A percentile compares a stretch with the other conserved stretches of the same genome.
phyloP scores from a whole-genome alignment of 2,888 invertebrate species.

The Drosophila paranaensis region DNA sequence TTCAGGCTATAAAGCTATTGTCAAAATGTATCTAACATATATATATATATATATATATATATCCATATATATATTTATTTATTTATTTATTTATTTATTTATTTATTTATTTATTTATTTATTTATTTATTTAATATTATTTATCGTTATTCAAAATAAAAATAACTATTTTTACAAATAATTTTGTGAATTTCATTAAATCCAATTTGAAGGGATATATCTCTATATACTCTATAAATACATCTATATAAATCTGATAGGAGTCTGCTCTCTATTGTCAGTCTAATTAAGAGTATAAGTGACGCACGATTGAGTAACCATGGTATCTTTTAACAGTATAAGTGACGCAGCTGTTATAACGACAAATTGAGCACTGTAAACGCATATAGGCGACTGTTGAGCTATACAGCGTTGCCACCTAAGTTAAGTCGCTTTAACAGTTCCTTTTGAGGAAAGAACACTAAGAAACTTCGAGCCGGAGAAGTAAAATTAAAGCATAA shows the following conservation, averaged over 20 bases:
- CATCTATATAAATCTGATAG: too few relatives aligned
- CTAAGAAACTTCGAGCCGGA: constrained; percentile 29
- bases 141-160: too few relatives aligned
- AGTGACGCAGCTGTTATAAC: background rate
- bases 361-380: constrained; percentile 19
- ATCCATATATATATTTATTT: too few relatives aligned
- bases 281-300: background rate
- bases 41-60: too few relatives aligned
- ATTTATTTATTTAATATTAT: too few relatives aligned
- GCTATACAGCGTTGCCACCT: constrained; percentile 27
- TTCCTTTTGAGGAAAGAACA: constrained; percentile 2
- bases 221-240: too few relatives aligned
- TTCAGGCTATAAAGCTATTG: too few relatives aligned
- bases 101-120: too few relatives aligned
- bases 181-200: background rate
- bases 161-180: background rate
- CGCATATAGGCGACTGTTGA: constrained; percentile 9
- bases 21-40: too few relatives aligned
- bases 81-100: too few relatives aligned
- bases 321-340: background rate
- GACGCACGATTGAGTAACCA: background rate
- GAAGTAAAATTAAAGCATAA: constrained; percentile 15
- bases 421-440: background rate
- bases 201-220: background rate
- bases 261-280: background rate